These are phyloP conservation scores for Zoanthus sociatus DNA, from an alignment of 92 coral and sea anemone species.

Conservation along the genomic window DNA sequence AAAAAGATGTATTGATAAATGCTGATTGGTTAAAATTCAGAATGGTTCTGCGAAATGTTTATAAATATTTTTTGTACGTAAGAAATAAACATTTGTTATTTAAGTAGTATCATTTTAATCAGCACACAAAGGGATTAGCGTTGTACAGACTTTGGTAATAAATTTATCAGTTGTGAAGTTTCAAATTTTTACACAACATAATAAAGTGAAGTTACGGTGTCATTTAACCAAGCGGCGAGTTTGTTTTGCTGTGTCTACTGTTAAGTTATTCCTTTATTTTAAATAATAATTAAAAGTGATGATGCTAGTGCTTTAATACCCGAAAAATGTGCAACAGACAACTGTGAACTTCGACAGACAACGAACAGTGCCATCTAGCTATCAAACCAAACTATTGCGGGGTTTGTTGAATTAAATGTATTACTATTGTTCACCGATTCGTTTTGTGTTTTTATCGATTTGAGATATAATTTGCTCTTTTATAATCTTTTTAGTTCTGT, in stretches of 20 bases:
- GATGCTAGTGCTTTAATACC: too few relatives aligned
- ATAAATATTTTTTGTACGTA: neutral
- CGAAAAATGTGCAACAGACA: too few relatives aligned
- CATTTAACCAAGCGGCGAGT: neutral
- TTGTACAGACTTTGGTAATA: neutral
- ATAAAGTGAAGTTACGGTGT: too few relatives aligned
- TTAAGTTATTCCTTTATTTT: neutral
- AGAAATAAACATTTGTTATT: neutral
- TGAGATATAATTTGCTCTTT: too few relatives aligned
- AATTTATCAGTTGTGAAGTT: neutral
- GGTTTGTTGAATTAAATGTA: too few relatives aligned
- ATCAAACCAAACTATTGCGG: too few relatives aligned
- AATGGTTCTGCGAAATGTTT: neutral
- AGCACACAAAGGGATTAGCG: neutral
- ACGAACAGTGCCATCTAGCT: too few relatives aligned
- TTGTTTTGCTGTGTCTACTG: neutral
- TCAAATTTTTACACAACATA: neutral
- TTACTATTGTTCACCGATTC: too few relatives aligned
- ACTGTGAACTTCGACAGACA: too few relatives aligned
- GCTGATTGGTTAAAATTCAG: neutral
- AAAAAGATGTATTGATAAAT: slow-evolving; percentile 2
- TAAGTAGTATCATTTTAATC: neutral
- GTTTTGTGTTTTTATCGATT: too few relatives aligned
- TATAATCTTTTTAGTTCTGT: too few relatives aligned
- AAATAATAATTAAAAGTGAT: too few relatives aligned